Base-by-base conservation (phyloP, 2,888 invertebrate species). In the Acheta domesticus region DNA sequence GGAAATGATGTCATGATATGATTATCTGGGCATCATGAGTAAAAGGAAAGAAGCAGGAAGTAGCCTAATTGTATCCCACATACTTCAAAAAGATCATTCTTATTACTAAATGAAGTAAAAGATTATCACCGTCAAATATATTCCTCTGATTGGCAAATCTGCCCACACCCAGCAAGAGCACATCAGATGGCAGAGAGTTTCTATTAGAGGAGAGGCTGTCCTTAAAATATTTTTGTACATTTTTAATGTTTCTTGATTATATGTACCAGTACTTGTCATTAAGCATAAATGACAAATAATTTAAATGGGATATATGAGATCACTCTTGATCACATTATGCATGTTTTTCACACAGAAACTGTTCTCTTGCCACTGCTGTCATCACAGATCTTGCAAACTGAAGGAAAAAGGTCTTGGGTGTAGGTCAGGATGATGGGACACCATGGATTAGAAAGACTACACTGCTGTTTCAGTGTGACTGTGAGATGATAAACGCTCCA, bases 401-500 rank as follows among this genome's bases (percentile, higher is more conserved):
- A 62, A 62, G 62, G 62, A 62, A n/a, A 62, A 62, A 21, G 75
- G 21, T 75, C 21, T 21, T 36, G 75, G 75, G 75, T 75, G 75
- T 75, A 75, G 75, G 36, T 75, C 36, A 50, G 79, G 80, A 49
- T 49, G 21, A 16, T 23, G 75, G 77, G 79, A 48, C 49, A 76
- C 21, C 49, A 76, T 48, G 78, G 73, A 78, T 75, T n/a, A 21
- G 16, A 78, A 80, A 80, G 78, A 83, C 87, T 95, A 96, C 88
- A 96, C 96, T 87, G 96, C 96, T 85, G 96, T 96, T 91, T 96
- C 96, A 86, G 96, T 96, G 91, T 96, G 96, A 90, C 94, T 95
- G 91, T 96, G 95, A 86, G 94, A 94, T 86, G 96, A 96, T 85
- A 96, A 92, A 84, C 96, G 93, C 90, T 96, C 96, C 87, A 96